Evolutionary conservation across 35 echinoderm and acorn worm genomes (phyloP).

Genomic region (Heliocidaris erythrogramma): DNA sequence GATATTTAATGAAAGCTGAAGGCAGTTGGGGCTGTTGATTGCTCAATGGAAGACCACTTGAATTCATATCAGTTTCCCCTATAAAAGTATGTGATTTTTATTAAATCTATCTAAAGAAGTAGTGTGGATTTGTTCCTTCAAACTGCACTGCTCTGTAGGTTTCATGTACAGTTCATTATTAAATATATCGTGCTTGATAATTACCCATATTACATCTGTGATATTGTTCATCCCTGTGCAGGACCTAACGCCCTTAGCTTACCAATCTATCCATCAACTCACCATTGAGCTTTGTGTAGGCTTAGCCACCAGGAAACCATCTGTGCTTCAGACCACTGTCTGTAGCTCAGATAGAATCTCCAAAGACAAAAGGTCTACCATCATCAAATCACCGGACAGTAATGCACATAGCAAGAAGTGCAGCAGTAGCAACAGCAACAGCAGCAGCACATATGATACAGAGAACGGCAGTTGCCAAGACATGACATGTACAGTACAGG

Average conservation of each 20-base stretch:
- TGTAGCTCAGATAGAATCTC: neutral
- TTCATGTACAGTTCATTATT: too few species aligned
- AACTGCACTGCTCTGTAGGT: too few species aligned
- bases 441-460: neutral
- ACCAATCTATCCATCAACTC: constrained; percentile 62
- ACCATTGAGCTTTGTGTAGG: constrained; percentile 52
- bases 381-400: neutral
- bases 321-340: neutral
- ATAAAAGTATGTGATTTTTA: too few species aligned
- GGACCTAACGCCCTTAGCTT: constrained; percentile 68
- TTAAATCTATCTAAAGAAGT: too few species aligned
- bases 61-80: too few species aligned
- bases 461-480: neutral
- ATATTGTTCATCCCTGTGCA: neutral
- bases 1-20: too few species aligned
- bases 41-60: too few species aligned
- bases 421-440: neutral
- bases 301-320: constrained; percentile 22
- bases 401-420: neutral
- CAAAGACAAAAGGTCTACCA: neutral
- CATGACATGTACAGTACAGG: neutral
- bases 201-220: neutral
- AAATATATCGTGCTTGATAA: too few species aligned
- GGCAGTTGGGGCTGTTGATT: too few species aligned
- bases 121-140: too few species aligned